Evolutionary conservation across 37 sponge, comb jelly and placozoan species (phyloP), one percentile per base, ranked within the genome.

Genomic region (Hormiphora californensis): DNA sequence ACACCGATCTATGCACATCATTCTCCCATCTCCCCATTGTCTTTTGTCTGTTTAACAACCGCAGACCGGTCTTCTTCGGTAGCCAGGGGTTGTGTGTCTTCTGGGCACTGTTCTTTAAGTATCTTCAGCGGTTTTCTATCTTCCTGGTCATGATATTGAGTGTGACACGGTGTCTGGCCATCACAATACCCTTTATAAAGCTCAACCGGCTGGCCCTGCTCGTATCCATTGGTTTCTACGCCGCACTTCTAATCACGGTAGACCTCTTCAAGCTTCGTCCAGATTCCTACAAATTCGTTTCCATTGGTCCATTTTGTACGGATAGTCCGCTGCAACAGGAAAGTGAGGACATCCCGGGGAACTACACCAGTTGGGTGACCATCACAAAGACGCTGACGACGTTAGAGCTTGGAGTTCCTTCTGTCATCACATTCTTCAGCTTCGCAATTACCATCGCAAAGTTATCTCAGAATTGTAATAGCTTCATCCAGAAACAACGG

Each of bases 351-450:
- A n/a, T n/a, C n/a, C n/a, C n/a, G n/a, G 23, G 15, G 3, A 49
- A 49, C 53, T 57, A 57, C 61, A 57, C 30, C 61, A 57, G 15
- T 30, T 57, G 61, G 61, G 61, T 57, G n/a, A 57, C 61, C 61
- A 15, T 30, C 4, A 30, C 27, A 30, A 57, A 57, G 61, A 57
- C 61, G n/a, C n/a, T 57, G 3, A 57, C 61, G 3, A 57, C 61
- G 7, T 30, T 57, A 30, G 61, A 57, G 61, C 61, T 57, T 25
- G 61, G 61, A 4, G 15, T 57, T 4, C 61, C 61, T 30, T 28
- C 30, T 57, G n/a, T 57, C n/a, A 57, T 57, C 61, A 57, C 61
- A 23, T 57, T 57, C 61, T 57, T 57, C 61, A 57, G 61, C n/a
- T 57, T 57, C 61, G 30, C 27, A 15, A 30, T 57, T 4, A 28